phyloP scores from a whole-genome alignment of 2,113 vertebrate genomes.

The Tinamus guttatus region DNA sequence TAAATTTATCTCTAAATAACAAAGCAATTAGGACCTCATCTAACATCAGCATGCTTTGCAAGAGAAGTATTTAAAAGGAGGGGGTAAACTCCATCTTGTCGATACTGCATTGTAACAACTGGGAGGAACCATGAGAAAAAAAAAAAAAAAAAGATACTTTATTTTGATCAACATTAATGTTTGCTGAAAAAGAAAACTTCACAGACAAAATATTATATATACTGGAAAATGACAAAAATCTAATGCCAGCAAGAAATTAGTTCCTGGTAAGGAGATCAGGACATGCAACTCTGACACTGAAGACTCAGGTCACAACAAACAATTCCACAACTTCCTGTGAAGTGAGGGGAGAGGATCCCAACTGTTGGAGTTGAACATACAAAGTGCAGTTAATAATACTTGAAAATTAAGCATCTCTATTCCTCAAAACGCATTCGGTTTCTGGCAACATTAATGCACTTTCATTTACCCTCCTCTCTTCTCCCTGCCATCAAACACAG shows the following conservation, averaged over 20 bases:
- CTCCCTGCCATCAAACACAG: not conserved
- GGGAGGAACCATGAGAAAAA: not conserved
- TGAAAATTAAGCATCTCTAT: too few species aligned
- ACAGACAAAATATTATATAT: not conserved
- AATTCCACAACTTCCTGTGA: not conserved
- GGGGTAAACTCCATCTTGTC: not conserved
- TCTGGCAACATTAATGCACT: too few species aligned
- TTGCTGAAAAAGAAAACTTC: not conserved
- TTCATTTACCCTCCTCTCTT: too few species aligned
- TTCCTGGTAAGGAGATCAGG: not conserved
- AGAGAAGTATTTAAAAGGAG: not conserved
- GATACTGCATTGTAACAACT: not conserved
- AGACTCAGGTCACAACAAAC: not conserved
- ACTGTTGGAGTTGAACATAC: too few species aligned
- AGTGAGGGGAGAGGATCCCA: too few species aligned
- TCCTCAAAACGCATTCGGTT: too few species aligned
- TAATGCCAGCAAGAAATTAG: not conserved
- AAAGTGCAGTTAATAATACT: too few species aligned
- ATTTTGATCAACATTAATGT: not conserved
- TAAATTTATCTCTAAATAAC: not conserved
- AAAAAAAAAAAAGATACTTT: not conserved
- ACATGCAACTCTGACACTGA: rapidly evolving
- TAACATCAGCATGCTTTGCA: not conserved
- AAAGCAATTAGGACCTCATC: not conserved
- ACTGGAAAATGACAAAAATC: not conserved